A percentile compares a stretch with the other conserved stretches of the same genome.
Evolutionary conservation across 2,113 vertebrate genomes (phyloP).

Genomic region (Lasiurus cinereus): DNA sequence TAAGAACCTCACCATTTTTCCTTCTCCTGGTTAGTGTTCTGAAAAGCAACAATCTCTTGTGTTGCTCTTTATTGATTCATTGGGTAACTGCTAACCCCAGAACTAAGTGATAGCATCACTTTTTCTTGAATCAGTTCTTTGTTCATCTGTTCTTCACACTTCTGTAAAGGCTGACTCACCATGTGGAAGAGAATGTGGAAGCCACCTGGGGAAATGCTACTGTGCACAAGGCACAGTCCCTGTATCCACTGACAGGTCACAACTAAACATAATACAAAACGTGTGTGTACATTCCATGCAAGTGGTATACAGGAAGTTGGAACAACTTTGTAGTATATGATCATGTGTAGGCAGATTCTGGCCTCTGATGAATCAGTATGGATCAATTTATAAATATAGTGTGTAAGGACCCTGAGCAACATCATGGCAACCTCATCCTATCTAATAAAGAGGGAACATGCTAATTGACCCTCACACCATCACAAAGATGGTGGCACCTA

Average conservation of each 20-base stretch:
- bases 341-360: not conserved
- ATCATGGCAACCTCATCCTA: not conserved
- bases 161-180: not conserved
- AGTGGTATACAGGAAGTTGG: not conserved
- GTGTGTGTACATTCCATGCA: not conserved
- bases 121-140: conserved; percentile 46
- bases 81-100: not conserved
- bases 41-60: not conserved
- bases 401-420: too few relatives aligned
- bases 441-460: too few relatives aligned
- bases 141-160: not conserved
- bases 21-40: not conserved
- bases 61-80: not conserved
- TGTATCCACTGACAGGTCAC: not conserved
- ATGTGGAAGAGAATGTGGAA: not conserved
- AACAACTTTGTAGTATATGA: not conserved
- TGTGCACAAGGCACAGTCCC: not conserved
- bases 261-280: not conserved
- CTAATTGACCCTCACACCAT: too few relatives aligned
- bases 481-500: too few relatives aligned
- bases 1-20: not conserved
- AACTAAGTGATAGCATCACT: not conserved
- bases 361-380: not conserved
- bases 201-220: not conserved
- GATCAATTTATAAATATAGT: not conserved